Base-by-base conservation (phyloP, 1,140 invertebrate species). In the Musca vetustissima region DNA sequence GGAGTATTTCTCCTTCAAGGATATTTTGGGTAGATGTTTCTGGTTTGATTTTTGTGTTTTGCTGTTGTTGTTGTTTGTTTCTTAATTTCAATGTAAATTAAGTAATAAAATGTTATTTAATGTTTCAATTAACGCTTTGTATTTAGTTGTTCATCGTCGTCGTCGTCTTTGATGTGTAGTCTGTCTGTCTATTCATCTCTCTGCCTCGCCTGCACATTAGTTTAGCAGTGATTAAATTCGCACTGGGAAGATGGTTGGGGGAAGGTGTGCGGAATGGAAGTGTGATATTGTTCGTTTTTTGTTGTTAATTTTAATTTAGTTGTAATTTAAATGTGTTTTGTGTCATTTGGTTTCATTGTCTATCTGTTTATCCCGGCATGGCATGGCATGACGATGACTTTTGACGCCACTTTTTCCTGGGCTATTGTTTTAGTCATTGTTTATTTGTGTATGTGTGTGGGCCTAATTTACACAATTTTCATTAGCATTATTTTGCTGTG, bases 51-150 rank as follows among this genome's bases (percentile, higher is more conserved):
- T 74, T 73, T 71, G 73, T 28, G 53, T 19, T 32, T 22, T 61
- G 64, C n/a, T n/a, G n/a, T 70, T 50, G 65, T 47, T 32, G 28
- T 9, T 32, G 76, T 77, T 72, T n/a, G n/a, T n/a, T n/a, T n/a
- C n/a, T n/a, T n/a, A 74, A 79, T 79, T 79, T 79, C 69, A 72
- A 79, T 79, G 75, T 76, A 75, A 79, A 79, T 79, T 75, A 77
- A 71, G 75, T 70, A 76, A 79, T 71, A 73, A 76, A 77, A 73
- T 77, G 73, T 75, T 69, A 57, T 59, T 73, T 66, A 66, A 70
- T 78, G 76, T 76, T 77, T 79, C 72, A 79, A 77, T 79, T 78
- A 78, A 76, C 76, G 70, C 55, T 59, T 59, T 59, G 1, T 53
- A 11, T 32, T 59, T 32, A n/a, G n/a, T n/a, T n/a, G n/a, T n/a